phyloP scores from a whole-genome alignment of 2,797 vertebrate genomes.

The Pachyuromys duprasi region DNA sequence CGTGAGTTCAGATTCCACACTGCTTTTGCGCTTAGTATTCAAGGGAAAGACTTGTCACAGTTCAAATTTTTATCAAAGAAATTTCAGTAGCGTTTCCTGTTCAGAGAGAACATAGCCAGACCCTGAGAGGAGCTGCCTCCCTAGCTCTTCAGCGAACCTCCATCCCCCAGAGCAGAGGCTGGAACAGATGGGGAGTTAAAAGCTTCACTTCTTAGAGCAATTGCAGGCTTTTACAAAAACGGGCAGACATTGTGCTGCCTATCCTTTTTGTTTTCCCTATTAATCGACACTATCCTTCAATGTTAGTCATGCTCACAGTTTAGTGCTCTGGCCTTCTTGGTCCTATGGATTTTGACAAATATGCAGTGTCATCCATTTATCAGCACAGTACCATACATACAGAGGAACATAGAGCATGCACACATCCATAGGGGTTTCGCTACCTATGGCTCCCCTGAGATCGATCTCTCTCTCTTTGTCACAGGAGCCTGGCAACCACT shows the following conservation, averaged over 20 bases:
- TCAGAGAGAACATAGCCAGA: conserved; percentile 29
- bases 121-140: neutral
- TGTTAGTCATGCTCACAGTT: neutral
- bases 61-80: conserved; percentile 53
- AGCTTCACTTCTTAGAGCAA: neutral
- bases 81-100: conserved; percentile 56
- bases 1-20: conserved; percentile 47
- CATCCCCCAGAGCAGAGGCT: neutral
- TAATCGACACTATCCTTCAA: neutral
- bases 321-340: too few species aligned
- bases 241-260: neutral
- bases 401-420: neutral
- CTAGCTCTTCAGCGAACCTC: neutral
- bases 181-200: conserved; percentile 21
- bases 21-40: conserved; percentile 25
- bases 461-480: neutral
- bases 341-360: neutral
- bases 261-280: neutral
- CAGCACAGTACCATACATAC: neutral
- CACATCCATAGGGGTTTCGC: neutral
- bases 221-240: conserved; percentile 32
- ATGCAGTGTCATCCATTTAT: neutral
- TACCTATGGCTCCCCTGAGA: neutral
- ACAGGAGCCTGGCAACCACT: neutral
- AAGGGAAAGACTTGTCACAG: conserved; percentile 7